Percentiles rank a stretch among this genome's conserved stretches.
These are phyloP conservation scores for Mesocricetus auratus DNA, from an alignment of 2,113 vertebrate species.

Conservation along the genomic window DNA sequence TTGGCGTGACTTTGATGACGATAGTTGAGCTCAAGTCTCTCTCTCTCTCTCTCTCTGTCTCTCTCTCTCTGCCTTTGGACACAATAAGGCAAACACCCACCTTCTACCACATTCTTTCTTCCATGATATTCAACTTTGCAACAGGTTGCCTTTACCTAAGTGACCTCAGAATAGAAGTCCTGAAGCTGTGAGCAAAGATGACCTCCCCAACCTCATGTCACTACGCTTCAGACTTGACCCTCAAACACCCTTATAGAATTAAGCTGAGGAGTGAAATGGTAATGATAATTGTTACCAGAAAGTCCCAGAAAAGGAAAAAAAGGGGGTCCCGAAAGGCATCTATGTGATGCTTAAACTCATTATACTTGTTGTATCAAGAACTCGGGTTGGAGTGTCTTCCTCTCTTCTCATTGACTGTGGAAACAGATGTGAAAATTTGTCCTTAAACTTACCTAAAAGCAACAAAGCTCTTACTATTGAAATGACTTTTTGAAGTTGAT, in stretches of 20 bases:
- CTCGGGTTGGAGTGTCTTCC: neutral
- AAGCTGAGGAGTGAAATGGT: neutral
- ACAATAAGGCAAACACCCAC: neutral
- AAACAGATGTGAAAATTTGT: constrained; percentile 53
- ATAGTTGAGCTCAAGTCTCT: neutral
- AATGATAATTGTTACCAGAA: neutral
- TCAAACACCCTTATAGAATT: neutral
- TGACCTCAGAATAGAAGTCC: neutral
- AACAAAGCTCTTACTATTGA: constrained; percentile 56
- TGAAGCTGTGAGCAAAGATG: neutral
- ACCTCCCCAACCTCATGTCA: neutral
- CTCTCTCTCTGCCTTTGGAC: neutral
- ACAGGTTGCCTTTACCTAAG: too few relatives aligned
- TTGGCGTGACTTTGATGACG: neutral
- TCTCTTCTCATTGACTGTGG: neutral
- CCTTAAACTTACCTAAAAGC: constrained; percentile 60
- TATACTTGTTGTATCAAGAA: neutral
- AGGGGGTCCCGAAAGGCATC: neutral
- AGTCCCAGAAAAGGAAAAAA: neutral
- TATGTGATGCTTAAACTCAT: neutral
- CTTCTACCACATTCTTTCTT: neutral
- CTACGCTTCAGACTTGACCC: neutral
- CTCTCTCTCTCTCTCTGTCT: neutral
- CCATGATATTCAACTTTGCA: too few relatives aligned
- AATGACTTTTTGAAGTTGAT: constrained; percentile 63